A percentile compares a stretch with the other conserved stretches of the same genome.
These are phyloP conservation scores for Drymodes brunneopygia DNA, from an alignment of 2,113 vertebrate genomes.

Conservation along the genomic window DNA sequence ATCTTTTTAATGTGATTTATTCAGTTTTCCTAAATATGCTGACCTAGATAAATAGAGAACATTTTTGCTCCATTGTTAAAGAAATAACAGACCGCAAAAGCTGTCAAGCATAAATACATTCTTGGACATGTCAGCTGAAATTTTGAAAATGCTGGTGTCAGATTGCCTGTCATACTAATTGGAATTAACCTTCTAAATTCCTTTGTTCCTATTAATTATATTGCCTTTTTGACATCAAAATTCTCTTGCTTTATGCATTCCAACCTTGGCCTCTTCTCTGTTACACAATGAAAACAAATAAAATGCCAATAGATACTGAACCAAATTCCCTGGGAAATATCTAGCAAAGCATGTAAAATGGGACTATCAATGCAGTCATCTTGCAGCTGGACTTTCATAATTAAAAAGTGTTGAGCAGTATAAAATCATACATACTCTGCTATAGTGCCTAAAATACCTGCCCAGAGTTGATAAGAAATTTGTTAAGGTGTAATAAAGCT, in stretches of 20 bases:
- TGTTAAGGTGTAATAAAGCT: not conserved
- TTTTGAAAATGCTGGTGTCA: conserved; percentile 24
- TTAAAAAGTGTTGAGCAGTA: not conserved
- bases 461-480: not conserved
- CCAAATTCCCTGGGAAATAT: not conserved
- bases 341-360: not conserved
- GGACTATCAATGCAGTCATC: not conserved
- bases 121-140: conserved; percentile 7
- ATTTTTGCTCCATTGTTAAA: conserved; percentile 15
- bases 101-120: not conserved
- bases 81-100: not conserved
- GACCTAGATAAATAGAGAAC: not conserved
- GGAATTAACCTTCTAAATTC: conserved; percentile 13
- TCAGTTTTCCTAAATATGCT: conserved; percentile 26
- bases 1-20: conserved; percentile 19
- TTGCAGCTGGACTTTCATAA: not conserved
- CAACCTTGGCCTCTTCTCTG: not conserved
- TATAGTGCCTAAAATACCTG: not conserved
- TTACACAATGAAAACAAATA: not conserved
- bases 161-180: not conserved
- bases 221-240: not conserved
- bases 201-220: conserved; percentile 4
- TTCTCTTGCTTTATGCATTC: not conserved
- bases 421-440: not conserved
- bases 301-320: not conserved